These are phyloP conservation scores for Leptinotarsa rubiginosa DNA, from an alignment of 2,888 invertebrate species.

Conservation along the genomic window DNA sequence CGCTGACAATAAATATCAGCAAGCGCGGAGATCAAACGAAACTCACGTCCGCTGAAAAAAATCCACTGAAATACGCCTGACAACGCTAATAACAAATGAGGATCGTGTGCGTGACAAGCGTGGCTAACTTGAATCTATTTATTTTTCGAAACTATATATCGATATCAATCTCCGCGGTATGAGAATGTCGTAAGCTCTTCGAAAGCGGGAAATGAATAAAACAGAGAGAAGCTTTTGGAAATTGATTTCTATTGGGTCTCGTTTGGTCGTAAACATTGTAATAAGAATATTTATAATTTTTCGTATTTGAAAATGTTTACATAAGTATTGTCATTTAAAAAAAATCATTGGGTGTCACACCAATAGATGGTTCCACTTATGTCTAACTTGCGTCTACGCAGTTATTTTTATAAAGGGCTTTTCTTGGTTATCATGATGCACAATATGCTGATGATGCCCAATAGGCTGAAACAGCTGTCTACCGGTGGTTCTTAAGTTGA, in stretches of 20 bases:
- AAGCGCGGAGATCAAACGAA: constrained; percentile 31
- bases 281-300: too few species aligned
- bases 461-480: too few species aligned
- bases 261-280: too few species aligned
- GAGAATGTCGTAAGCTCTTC: constrained; percentile 1
- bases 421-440: too few species aligned
- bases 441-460: too few species aligned
- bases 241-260: not conserved
- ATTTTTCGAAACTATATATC: constrained; percentile 17
- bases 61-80: constrained; percentile 29
- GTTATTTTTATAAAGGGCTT: too few species aligned
- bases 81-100: constrained; percentile 33
- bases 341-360: too few species aligned
- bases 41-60: constrained; percentile 30
- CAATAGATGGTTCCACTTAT: too few species aligned
- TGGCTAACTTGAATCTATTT: constrained; percentile 24
- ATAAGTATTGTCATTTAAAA: too few species aligned
- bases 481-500: too few species aligned
- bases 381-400: too few species aligned
- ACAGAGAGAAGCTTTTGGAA: not conserved
- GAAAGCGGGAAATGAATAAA: not conserved
- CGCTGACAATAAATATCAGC: constrained; percentile 29
- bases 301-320: too few species aligned
- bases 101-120: constrained; percentile 30
- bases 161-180: constrained; percentile 7